Evolutionary conservation across 2,113 vertebrate genomes (phyloP).

Genomic region (Dryoscopus gambensis): DNA sequence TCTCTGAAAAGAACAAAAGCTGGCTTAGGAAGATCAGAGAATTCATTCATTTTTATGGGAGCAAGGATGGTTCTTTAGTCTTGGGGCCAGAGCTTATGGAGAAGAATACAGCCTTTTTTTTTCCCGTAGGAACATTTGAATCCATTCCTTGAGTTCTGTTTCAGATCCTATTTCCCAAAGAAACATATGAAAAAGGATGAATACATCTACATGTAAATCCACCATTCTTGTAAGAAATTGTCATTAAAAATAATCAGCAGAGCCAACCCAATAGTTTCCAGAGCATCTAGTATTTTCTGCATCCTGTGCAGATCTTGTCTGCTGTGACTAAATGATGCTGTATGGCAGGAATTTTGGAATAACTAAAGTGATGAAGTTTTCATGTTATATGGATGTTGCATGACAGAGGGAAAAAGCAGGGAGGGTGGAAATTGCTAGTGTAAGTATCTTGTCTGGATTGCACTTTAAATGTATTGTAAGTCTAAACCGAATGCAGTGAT

Average conservation of each 20-base stretch:
- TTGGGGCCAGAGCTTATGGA: background rate
- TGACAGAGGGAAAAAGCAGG: background rate
- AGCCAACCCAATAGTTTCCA: background rate
- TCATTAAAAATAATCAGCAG: background rate
- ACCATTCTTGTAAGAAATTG: background rate
- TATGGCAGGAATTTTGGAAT: background rate
- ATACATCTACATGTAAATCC: background rate
- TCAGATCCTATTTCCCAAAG: background rate
- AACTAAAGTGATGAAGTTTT: background rate
- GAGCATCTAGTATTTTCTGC: background rate
- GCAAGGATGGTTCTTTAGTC: background rate
- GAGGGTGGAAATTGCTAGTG: background rate
- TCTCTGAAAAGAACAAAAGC: slow-evolving; percentile 37
- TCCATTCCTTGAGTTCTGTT: background rate
- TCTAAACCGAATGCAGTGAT: background rate
- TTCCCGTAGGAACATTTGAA: background rate
- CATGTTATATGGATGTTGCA: background rate
- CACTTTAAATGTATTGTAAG: background rate
- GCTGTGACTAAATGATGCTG: background rate
- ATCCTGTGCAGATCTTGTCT: background rate
- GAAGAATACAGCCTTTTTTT: background rate
- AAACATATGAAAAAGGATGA: background rate
- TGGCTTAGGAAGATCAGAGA: slow-evolving; percentile 8
- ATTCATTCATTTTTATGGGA: background rate
- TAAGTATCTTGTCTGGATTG: background rate